Evolutionary conservation across 37 sponge, comb jelly and placozoan species (phyloP).

Genomic region (Beroe forskalii): DNA sequence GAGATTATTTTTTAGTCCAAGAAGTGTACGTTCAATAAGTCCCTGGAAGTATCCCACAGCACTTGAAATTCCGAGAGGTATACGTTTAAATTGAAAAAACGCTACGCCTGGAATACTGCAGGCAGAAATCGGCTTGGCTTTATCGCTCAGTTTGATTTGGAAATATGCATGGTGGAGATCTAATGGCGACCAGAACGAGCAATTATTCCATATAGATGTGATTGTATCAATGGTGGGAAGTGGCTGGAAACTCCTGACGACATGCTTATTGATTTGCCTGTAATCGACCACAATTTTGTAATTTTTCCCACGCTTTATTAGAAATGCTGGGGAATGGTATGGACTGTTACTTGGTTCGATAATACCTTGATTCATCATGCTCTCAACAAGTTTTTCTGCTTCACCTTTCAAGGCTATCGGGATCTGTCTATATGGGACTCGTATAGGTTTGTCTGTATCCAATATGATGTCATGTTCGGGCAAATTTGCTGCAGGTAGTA

Average conservation of each 20-base stretch:
- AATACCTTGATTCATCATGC: not conserved
- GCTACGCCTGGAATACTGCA: not conserved
- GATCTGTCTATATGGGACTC: not conserved
- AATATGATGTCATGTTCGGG: not conserved
- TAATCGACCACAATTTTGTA: not conserved
- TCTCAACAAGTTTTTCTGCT: not conserved
- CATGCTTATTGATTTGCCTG: not conserved
- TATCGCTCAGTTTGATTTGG: not conserved
- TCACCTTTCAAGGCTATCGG: not conserved
- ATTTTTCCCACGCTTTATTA: not conserved
- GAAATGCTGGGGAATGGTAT: not conserved
- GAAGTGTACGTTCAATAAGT: not conserved
- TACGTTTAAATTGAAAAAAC: not conserved
- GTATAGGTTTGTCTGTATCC: not conserved
- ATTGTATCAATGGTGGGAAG: not conserved
- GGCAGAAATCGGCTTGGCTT: not conserved
- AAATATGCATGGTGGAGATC: not conserved
- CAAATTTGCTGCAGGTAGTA: not conserved
- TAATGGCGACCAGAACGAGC: not conserved
- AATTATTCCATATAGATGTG: not conserved
- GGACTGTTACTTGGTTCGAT: not conserved
- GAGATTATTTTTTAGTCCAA: not conserved
- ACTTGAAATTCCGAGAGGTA: not conserved
- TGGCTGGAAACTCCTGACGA: not conserved
- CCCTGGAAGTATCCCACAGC: not conserved